phyloP scores from a whole-genome alignment of 2,888 invertebrate species.

The Clusia tigrina region DNA sequence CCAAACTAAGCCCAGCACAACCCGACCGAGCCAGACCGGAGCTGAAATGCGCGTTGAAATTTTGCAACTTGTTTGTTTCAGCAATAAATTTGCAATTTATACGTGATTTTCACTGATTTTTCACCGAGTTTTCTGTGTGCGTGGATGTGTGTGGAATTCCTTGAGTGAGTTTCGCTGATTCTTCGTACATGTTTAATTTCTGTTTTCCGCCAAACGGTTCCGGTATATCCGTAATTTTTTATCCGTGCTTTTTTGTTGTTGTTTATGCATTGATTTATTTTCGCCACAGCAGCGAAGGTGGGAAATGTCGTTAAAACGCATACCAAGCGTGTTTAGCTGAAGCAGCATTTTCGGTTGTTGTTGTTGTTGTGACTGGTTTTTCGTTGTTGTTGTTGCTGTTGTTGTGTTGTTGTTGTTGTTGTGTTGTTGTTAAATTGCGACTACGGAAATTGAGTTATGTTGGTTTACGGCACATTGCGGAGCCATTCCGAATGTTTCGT shows the following conservation, averaged over 20 bases:
- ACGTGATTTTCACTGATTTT: neutral
- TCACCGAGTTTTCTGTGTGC: neutral
- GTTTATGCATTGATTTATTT: constrained; percentile 25
- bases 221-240: too few relatives aligned
- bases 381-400: neutral
- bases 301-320: constrained; percentile 25
- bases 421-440: constrained; percentile 31
- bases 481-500: neutral
- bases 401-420: neutral
- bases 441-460: constrained; percentile 34
- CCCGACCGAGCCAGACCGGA: neutral
- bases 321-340: constrained; percentile 25
- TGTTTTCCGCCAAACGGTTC: constrained; percentile 12
- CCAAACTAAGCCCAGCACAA: neutral
- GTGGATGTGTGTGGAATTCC: too few relatives aligned
- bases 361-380: neutral
- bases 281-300: constrained; percentile 16
- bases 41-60: constrained; percentile 30
- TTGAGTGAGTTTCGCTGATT: neutral
- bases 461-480: constrained; percentile 14
- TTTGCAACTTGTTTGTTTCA: constrained; percentile 43
- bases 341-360: constrained; percentile 6
- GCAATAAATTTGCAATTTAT: constrained; percentile 38
- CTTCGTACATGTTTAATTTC: constrained; percentile 1
- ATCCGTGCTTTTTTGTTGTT: constrained; percentile 25